Conservation (phyloP, 2,888 invertebrate genomes). For the Morinoia aosen region DNA sequence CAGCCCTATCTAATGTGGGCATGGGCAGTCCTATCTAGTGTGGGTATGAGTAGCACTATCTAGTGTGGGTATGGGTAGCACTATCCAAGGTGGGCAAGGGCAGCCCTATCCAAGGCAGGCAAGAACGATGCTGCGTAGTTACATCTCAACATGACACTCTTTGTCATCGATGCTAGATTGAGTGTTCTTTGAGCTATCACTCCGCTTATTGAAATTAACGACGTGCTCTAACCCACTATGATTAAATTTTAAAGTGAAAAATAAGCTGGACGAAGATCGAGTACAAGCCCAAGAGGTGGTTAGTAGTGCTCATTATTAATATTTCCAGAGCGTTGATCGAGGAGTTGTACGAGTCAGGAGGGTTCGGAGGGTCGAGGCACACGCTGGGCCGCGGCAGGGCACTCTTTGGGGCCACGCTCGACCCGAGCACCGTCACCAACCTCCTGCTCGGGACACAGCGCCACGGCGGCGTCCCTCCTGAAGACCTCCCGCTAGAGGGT, state of each 20-base stretch:
- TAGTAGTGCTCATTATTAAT: background rate
- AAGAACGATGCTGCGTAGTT: background rate
- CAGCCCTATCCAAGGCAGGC: constrained; percentile 86
- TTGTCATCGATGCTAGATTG: too few relatives aligned
- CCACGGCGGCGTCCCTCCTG: background rate
- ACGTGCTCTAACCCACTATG: background rate
- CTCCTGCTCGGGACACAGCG: background rate
- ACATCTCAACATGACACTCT: background rate
- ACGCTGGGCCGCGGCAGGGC: background rate
- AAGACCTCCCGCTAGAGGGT: background rate
- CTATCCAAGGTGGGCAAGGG: constrained; percentile 74
- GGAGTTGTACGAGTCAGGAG: background rate
- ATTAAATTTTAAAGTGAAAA: background rate
- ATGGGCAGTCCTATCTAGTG: background rate
- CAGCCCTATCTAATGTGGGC: constrained; percentile 87
- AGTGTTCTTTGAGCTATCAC: background rate
- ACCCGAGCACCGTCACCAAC: constrained; percentile 28
- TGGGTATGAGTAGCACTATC: too few relatives aligned
- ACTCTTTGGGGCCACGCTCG: constrained; percentile 12
- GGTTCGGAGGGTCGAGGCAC: constrained; percentile 23
- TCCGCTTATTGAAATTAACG: background rate
- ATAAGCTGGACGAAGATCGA: background rate
- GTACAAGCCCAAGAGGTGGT: background rate
- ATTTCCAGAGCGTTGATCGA: constrained; percentile 1
- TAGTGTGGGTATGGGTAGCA: background rate